phyloP scores from a whole-genome alignment of 2,888 invertebrate species.

The Melieria picta region DNA sequence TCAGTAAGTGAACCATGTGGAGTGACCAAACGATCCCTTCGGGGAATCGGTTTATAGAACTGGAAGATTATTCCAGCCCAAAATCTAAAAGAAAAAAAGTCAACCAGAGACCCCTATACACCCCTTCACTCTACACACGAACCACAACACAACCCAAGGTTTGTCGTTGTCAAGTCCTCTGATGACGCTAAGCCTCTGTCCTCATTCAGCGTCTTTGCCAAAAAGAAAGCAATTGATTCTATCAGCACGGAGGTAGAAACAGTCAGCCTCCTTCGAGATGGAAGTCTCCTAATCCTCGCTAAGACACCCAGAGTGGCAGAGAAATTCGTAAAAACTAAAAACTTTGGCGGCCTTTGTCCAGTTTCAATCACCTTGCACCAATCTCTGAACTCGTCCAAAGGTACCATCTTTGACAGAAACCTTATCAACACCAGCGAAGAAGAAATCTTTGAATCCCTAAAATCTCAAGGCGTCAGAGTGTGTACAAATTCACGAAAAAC shows the following conservation, averaged over 20 bases:
- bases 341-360: slow-evolving; percentile 1
- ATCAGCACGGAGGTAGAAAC: background rate
- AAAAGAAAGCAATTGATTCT: background rate
- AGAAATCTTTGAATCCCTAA: background rate
- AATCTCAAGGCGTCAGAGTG: background rate
- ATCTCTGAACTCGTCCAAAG: background rate
- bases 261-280: background rate
- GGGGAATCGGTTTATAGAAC: too few species aligned
- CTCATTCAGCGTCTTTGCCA: background rate
- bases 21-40: too few species aligned
- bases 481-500: slow-evolving; percentile 6
- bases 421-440: too few species aligned
- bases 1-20: too few species aligned
- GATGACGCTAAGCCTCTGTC: background rate
- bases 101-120: too few species aligned
- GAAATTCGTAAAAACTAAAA: background rate
- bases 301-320: background rate
- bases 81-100: too few species aligned
- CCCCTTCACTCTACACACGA: too few species aligned
- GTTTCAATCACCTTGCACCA: background rate
- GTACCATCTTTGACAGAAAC: background rate
- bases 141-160: background rate
- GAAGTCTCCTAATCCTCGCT: background rate
- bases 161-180: background rate
- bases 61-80: too few species aligned